Conservation (phyloP, 2,888 invertebrate genomes). For the Latheticus oryzae region DNA sequence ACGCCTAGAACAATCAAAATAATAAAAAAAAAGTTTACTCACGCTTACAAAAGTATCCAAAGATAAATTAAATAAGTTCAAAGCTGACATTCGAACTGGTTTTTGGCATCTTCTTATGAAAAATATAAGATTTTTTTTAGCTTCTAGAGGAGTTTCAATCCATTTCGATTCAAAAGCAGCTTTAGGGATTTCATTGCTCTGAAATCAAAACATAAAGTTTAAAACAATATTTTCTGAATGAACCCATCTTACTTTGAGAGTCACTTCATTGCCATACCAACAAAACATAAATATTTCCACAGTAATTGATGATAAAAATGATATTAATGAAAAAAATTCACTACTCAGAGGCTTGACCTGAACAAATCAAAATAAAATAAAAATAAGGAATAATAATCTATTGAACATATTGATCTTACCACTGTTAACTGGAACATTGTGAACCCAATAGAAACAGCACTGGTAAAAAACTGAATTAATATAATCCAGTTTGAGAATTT, state of each 20-base stretch:
- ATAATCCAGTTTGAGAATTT: slow-evolving; percentile 8
- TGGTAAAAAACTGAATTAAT: slow-evolving; percentile 1
- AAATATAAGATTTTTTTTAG: slow-evolving; percentile 23
- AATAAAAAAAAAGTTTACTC: slow-evolving; percentile 1
- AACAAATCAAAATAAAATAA: not conserved
- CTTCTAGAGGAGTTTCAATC: slow-evolving; percentile 10
- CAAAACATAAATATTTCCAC: slow-evolving; percentile 19
- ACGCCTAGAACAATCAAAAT: too few species aligned
- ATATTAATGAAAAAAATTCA: slow-evolving; percentile 14
- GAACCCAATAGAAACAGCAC: slow-evolving; percentile 4
- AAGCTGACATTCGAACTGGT: slow-evolving; percentile 9
- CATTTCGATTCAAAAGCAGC: slow-evolving; percentile 17
- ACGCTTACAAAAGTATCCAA: slow-evolving; percentile 12
- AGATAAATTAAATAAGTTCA: slow-evolving; percentile 20
- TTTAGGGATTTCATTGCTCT: slow-evolving; percentile 22
- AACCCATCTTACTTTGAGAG: slow-evolving; percentile 5
- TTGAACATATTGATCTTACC: not conserved
- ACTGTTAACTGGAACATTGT: slow-evolving; percentile 19
- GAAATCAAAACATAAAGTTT: not conserved
- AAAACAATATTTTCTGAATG: not conserved
- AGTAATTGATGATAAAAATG: not conserved
- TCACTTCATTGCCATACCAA: slow-evolving; percentile 21
- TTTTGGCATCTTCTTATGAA: slow-evolving; percentile 9
- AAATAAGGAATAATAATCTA: too few species aligned
- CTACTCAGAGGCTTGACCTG: slow-evolving; percentile 3